Evolutionary conservation across 1,140 invertebrate genomes (phyloP).

Genomic region (Cecropterus lyciades): DNA sequence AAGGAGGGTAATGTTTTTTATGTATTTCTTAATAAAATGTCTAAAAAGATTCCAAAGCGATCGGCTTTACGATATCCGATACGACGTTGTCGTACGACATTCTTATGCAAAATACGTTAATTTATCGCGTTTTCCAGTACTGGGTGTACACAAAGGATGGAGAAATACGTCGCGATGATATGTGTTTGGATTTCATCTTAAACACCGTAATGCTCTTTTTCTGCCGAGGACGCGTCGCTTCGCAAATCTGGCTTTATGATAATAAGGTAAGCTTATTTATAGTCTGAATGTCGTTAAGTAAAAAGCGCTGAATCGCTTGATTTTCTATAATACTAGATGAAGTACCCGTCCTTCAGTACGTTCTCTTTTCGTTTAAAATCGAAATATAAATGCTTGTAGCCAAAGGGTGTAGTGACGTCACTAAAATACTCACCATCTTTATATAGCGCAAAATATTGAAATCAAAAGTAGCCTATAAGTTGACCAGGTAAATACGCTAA

Average conservation of each 20-base stretch:
- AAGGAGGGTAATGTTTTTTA: too few species aligned
- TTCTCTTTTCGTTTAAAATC: too few species aligned
- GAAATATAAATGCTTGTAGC: too few species aligned
- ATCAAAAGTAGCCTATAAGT: too few species aligned
- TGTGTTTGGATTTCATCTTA: conserved; percentile 56
- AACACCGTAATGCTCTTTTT: conserved; percentile 43
- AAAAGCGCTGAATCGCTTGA: neutral
- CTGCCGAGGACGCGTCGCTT: conserved; percentile 40
- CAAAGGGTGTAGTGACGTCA: too few species aligned
- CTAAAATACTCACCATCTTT: too few species aligned
- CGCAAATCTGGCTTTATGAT: conserved; percentile 61
- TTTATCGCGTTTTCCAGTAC: conserved; percentile 49
- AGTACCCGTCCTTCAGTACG: too few species aligned
- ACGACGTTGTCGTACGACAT: neutral
- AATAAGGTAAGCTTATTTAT: conserved; percentile 42
- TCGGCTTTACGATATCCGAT: too few species aligned
- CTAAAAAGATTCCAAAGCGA: too few species aligned
- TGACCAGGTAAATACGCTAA: too few species aligned
- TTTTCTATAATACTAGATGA: neutral
- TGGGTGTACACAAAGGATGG: conserved; percentile 57
- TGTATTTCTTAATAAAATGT: too few species aligned
- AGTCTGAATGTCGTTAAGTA: conserved; percentile 4
- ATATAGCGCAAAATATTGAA: too few species aligned
- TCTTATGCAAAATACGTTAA: conserved; percentile 7
- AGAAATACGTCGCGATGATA: conserved; percentile 50